Conservation (phyloP, 2,888 invertebrate species). For the Acleris laterana region DNA sequence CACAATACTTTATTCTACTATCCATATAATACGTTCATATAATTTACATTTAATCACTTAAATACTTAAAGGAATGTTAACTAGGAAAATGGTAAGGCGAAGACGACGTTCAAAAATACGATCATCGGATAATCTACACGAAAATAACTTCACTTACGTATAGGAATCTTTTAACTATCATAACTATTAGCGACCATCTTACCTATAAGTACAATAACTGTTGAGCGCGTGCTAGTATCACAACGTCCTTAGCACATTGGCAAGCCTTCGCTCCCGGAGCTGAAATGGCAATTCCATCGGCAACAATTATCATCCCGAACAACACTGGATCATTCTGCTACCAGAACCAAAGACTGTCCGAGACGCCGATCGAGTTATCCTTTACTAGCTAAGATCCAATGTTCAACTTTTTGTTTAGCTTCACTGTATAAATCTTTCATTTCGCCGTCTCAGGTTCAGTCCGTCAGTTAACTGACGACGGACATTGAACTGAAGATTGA, state of each 20-base stretch:
- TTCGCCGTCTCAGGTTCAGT: too few relatives aligned
- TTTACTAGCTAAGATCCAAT: constrained; percentile 2
- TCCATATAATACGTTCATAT: constrained; percentile 23
- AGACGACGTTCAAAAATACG: constrained; percentile 49
- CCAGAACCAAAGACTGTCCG: constrained; percentile 6
- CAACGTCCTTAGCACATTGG: constrained; percentile 67
- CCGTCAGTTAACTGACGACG: too few relatives aligned
- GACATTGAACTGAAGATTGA: too few relatives aligned
- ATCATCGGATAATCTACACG: constrained; percentile 50
- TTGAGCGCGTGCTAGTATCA: constrained; percentile 77
- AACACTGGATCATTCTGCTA: constrained; percentile 10
- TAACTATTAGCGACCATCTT: constrained; percentile 68
- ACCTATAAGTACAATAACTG: constrained; percentile 58
- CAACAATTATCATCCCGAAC: constrained; percentile 45
- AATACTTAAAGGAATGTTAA: constrained; percentile 63
- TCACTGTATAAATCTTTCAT: too few relatives aligned
- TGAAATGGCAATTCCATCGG: constrained; percentile 73
- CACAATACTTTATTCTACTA: constrained; percentile 37
- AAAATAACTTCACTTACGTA: constrained; percentile 52
- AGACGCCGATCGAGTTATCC: constrained; percentile 1
- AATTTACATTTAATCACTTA: constrained; percentile 38
- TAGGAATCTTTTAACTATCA: constrained; percentile 62
- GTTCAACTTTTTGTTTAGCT: neutral
- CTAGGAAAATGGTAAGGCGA: constrained; percentile 57
- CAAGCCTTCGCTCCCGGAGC: constrained; percentile 68